Percentiles rank a stretch among this genome's conserved stretches.
These are phyloP conservation scores for Oreamnos americanus DNA, from an alignment of 2,113 vertebrate genomes.

Conservation along the genomic window DNA sequence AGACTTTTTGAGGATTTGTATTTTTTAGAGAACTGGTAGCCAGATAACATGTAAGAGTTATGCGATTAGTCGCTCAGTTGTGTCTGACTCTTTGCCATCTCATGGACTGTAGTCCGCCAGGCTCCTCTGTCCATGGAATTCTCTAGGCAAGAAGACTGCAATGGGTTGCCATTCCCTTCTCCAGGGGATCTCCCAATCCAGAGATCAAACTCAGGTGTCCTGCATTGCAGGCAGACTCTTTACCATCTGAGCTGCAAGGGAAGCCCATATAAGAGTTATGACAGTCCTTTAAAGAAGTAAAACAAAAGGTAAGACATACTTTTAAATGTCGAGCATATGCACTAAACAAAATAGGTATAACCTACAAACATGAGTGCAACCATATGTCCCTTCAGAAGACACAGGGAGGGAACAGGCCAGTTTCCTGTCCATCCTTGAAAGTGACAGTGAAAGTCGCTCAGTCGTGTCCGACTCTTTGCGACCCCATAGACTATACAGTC, in stretches of 20 bases:
- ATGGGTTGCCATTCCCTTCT: too few relatives aligned
- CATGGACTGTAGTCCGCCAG: too few relatives aligned
- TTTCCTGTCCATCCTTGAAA: not conserved
- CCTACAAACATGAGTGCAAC: not conserved
- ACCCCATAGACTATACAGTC: not conserved
- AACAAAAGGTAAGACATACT: not conserved
- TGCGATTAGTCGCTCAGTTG: not conserved
- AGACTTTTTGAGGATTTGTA: not conserved
- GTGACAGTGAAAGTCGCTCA: too few relatives aligned
- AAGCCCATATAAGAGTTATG: too few relatives aligned
- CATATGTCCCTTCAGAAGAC: not conserved
- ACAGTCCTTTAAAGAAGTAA: not conserved
- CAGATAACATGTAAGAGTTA: not conserved
- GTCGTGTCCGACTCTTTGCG: not conserved
- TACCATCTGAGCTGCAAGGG: too few relatives aligned
- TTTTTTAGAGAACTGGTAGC: not conserved
- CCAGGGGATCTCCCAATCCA: too few relatives aligned
- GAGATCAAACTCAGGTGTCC: too few relatives aligned
- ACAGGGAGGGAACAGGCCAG: not conserved
- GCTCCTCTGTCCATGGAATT: too few relatives aligned
- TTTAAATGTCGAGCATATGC: not conserved
- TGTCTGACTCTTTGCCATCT: not conserved
- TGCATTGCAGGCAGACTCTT: too few relatives aligned
- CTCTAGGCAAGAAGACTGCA: too few relatives aligned
- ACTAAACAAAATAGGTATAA: not conserved